phyloP scores from a whole-genome alignment of 2,113 vertebrate genomes.

The Dinomys branickii region DNA sequence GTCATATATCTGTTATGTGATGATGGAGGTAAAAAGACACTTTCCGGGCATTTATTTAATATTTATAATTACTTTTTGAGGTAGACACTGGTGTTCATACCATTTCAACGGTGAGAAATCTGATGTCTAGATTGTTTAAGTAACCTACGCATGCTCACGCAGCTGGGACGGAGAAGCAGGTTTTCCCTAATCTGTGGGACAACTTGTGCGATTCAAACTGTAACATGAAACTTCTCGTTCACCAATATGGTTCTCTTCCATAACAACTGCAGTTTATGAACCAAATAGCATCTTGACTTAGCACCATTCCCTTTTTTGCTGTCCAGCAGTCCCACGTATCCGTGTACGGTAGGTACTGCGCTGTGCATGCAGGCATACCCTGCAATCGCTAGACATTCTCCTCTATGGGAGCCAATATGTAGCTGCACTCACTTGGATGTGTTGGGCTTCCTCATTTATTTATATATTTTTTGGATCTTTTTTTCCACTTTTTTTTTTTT shows the following conservation, averaged over 20 bases:
- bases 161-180: neutral
- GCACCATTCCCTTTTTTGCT: neutral
- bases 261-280: neutral
- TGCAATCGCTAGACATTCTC: neutral
- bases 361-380: neutral
- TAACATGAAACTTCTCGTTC: neutral
- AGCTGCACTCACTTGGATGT: fast-evolving
- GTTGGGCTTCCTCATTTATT: neutral
- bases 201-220: neutral
- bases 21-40: neutral
- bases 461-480: too few relatives aligned
- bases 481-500: too few relatives aligned
- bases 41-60: neutral
- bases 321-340: neutral
- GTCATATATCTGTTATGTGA: neutral
- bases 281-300: neutral
- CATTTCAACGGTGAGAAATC: neutral
- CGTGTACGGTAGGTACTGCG: neutral
- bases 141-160: neutral
- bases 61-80: neutral
- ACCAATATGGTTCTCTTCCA: too few relatives aligned
- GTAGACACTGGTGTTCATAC: neutral
- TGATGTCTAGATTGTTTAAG: neutral
- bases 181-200: neutral
- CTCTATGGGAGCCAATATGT: neutral